Conservation (phyloP, 2,888 invertebrate species). For the Drosophila fulvimacula region DNA sequence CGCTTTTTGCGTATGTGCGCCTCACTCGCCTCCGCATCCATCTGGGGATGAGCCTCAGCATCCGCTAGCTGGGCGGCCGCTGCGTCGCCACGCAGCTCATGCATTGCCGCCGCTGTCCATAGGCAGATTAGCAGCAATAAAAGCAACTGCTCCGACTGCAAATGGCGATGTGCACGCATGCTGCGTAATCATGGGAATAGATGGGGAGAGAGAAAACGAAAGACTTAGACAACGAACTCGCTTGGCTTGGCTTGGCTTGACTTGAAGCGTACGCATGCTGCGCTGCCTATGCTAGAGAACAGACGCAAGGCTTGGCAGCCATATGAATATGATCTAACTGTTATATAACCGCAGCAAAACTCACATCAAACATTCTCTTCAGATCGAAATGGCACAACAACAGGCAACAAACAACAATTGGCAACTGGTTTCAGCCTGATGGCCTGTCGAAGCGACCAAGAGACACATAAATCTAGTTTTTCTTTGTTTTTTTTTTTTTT, state of each 20-base stretch:
- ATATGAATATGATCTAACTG: slow-evolving; percentile 63
- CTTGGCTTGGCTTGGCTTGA: background rate
- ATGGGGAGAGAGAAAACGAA: slow-evolving; percentile 39
- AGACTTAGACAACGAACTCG: slow-evolving; percentile 61
- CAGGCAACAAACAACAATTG: background rate
- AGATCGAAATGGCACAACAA: slow-evolving; percentile 7
- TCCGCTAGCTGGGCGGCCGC: slow-evolving; percentile 55
- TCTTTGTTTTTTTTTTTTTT: slow-evolving; percentile 7
- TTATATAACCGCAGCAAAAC: slow-evolving; percentile 63
- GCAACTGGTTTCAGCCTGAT: slow-evolving; percentile 51
- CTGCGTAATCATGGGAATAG: slow-evolving; percentile 25
- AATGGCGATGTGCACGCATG: slow-evolving; percentile 39
- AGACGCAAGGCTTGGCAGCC: slow-evolving; percentile 6
- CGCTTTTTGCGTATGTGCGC: slow-evolving; percentile 92
- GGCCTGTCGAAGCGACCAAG: slow-evolving; percentile 36
- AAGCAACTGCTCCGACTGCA: slow-evolving; percentile 18
- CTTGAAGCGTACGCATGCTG: background rate
- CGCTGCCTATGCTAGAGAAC: background rate
- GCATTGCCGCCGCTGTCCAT: slow-evolving; percentile 33
- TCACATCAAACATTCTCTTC: slow-evolving; percentile 16
- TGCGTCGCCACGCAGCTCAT: slow-evolving; percentile 5
- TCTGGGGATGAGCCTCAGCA: slow-evolving; percentile 45
- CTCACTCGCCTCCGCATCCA: slow-evolving; percentile 30
- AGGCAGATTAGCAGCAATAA: slow-evolving; percentile 42
- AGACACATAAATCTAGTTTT: slow-evolving; percentile 15